These are phyloP conservation scores for Xestia c-nigrum DNA, from an alignment of 2,888 invertebrate genomes.

Conservation along the genomic window DNA sequence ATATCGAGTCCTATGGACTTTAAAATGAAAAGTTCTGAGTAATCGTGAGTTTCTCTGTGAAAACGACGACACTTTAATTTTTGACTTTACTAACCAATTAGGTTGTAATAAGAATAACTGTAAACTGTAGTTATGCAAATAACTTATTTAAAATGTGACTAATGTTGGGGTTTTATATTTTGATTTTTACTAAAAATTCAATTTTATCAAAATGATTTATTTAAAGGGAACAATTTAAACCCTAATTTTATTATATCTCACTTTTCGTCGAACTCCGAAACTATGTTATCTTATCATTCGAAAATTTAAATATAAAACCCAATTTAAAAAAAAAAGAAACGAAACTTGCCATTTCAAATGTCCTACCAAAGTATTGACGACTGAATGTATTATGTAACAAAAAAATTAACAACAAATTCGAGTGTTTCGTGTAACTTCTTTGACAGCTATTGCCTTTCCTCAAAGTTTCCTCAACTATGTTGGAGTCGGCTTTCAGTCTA, in stretches of 20 bases:
- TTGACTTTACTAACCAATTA: conserved; percentile 19
- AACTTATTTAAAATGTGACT: conserved; percentile 2
- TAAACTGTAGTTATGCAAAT: neutral
- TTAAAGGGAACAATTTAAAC: neutral
- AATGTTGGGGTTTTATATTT: conserved; percentile 35
- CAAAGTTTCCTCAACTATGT: neutral
- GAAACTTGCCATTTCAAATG: conserved; percentile 62
- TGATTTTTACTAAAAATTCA: neutral
- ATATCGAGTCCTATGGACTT: conserved; percentile 43
- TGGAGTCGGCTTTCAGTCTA: too few species aligned
- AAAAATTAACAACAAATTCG: conserved; percentile 28
- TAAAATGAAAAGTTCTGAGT: conserved; percentile 12
- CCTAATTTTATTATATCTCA: neutral
- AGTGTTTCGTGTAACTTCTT: conserved; percentile 33
- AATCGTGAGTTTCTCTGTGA: conserved; percentile 12
- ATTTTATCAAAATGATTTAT: neutral
- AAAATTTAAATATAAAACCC: conserved; percentile 15
- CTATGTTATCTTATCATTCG: neutral
- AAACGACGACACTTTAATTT: conserved; percentile 13
- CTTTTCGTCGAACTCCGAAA: neutral
- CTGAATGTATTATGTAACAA: conserved; percentile 38
- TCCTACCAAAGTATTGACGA: conserved; percentile 63
- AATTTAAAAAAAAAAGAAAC: neutral
- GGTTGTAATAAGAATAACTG: conserved; percentile 9
- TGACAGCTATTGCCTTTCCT: conserved; percentile 1